Conservation (phyloP, 2,888 invertebrate species). For the Holacanthella duospinosa region DNA sequence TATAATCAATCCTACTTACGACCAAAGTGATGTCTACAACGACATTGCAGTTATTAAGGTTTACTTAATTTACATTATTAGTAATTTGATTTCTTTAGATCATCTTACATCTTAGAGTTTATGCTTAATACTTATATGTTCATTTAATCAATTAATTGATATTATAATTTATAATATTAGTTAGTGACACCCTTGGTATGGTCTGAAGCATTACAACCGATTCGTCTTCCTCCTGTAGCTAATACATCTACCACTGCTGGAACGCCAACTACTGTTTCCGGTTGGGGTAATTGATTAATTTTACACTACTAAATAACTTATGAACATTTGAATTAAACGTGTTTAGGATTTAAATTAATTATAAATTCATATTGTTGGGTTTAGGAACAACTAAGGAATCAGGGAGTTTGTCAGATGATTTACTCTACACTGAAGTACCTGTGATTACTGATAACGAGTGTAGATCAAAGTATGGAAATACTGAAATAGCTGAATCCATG, state of each 20-base stretch:
- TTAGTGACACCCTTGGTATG: conserved; percentile 8
- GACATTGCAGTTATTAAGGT: conserved; percentile 31
- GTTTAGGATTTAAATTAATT: not conserved
- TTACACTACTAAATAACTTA: too few relatives aligned
- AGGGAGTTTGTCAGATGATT: conserved; percentile 25
- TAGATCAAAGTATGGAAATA: conserved; percentile 30
- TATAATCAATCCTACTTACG: conserved; percentile 28
- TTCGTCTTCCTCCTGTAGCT: too few relatives aligned
- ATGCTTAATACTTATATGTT: too few relatives aligned
- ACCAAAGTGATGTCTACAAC: conserved; percentile 27
- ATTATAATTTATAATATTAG: too few relatives aligned
- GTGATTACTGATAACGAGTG: conserved; percentile 31
- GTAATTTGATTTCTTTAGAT: too few relatives aligned
- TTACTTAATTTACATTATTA: too few relatives aligned
- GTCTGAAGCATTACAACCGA: not conserved
- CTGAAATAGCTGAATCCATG: conserved; percentile 34
- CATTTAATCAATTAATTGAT: too few relatives aligned
- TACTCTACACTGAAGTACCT: conserved; percentile 33
- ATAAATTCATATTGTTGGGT: not conserved
- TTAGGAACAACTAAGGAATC: conserved; percentile 34
- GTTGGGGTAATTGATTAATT: conserved; percentile 4
- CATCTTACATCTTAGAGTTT: too few relatives aligned
- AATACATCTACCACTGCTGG: too few relatives aligned
- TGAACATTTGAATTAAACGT: not conserved
- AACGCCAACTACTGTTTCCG: not conserved